Base-by-base conservation (phyloP, 2,797 vertebrate species). In the Buphagus erythrorhynchus region DNA sequence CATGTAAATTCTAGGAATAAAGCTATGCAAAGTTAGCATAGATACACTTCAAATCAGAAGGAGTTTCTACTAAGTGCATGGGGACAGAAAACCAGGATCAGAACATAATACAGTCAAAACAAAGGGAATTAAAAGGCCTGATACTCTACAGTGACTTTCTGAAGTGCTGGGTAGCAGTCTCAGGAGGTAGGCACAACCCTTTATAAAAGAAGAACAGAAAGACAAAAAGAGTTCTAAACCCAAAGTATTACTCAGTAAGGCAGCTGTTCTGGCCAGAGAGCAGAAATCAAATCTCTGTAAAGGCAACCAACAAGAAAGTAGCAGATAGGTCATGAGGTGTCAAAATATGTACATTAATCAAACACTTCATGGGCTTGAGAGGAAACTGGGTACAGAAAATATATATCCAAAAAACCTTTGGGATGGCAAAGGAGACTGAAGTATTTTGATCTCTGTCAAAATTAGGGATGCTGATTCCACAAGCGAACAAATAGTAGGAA, bases 41-140 rank as follows among this genome's bases (percentile, higher is more conserved):
- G 61, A 48, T 54, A 33, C 20, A 40, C 65, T 82, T 81, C 51
- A 82, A 55, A 86, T 58, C 54, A 72, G 31, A 36, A 68, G 10
- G 51, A 78, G 38, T 54, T 14, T 86, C n/a, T 75, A 24, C 65
- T 36, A 51, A 68, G 54, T 40, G 43, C 57, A 72, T 6, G 73
- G 76, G 36, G 54, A 94, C 33, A 72, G 40, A 86, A 93, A 88
- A 62, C 2, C 20, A 46, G 35, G 14, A 76, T 88, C 75, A 78
- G 79, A 33, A 55, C n/a, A 83, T 1, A 35, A 33, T 17, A 55
- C 36, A 59, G 45, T 59, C n/a, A 82, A 82, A 94, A 85, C 71
- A 93, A 95, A 90, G 52, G 21, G 69, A 84, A 90, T 88, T 59
- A 31, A 84, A 95, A 93, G 19, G 40, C 24, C 21, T 71, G 31